Conservation (phyloP, 2,113 vertebrate species). For the Grammomys surdaster region DNA sequence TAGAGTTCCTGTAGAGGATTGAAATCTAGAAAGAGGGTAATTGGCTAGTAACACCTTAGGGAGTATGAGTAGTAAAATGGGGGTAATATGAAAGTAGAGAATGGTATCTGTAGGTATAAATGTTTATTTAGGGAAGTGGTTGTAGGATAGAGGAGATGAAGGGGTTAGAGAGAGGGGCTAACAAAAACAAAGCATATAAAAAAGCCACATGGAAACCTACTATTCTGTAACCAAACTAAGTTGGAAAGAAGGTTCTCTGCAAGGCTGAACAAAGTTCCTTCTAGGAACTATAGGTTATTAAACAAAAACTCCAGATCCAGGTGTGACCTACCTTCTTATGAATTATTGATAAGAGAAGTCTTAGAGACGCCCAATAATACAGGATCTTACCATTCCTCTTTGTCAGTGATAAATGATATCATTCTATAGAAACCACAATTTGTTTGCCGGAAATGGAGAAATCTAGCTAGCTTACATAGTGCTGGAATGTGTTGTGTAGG, state of each 20-base stretch:
- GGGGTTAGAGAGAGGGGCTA: background rate
- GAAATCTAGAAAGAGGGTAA: background rate
- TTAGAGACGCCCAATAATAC: background rate
- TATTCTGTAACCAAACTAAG: background rate
- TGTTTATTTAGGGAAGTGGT: background rate
- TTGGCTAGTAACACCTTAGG: background rate
- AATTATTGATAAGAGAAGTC: background rate
- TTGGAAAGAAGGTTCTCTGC: background rate
- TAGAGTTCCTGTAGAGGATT: background rate
- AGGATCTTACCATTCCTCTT: background rate
- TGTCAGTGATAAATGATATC: background rate
- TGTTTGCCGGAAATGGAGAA: background rate
- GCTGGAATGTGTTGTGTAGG: background rate
- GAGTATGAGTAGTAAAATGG: background rate
- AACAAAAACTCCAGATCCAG: background rate
- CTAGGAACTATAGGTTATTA: background rate
- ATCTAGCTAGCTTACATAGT: no score
- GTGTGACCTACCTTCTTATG: background rate
- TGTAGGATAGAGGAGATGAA: background rate
- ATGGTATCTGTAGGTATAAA: background rate
- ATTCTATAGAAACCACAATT: background rate
- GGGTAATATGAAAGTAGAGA: background rate
- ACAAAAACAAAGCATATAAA: background rate
- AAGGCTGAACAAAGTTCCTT: background rate
- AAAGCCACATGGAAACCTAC: background rate